Conservation (phyloP, 1,140 invertebrate genomes). For the Cyphomyrmex costatus region DNA sequence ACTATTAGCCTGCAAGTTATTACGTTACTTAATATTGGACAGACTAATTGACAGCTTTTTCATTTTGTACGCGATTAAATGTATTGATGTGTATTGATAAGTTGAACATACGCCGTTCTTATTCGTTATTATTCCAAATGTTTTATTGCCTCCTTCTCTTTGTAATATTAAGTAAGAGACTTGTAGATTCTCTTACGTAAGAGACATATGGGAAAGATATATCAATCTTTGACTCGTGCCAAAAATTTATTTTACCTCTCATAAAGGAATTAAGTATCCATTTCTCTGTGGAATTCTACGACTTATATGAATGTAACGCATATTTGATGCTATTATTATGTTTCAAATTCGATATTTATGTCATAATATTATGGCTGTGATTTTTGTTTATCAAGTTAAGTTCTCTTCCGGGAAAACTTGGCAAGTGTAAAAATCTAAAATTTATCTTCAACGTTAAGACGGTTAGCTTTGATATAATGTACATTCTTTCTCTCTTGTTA, state of each 20-base stretch:
- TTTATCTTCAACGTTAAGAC: neutral
- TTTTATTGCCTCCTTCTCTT: neutral
- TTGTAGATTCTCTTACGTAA: neutral
- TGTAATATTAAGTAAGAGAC: neutral
- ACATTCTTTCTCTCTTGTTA: neutral
- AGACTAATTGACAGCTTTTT: constrained; percentile 1
- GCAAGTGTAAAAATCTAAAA: neutral
- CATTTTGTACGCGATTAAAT: neutral
- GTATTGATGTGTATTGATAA: neutral
- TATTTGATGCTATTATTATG: neutral
- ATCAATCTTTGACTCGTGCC: neutral
- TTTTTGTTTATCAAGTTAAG: neutral
- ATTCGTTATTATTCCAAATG: neutral
- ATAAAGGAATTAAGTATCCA: neutral
- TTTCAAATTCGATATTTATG: neutral
- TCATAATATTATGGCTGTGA: neutral
- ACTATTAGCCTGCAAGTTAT: neutral
- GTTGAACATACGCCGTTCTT: neutral
- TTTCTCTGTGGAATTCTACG: neutral
- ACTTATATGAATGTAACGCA: neutral
- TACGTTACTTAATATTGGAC: constrained; percentile 12
- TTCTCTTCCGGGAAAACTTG: neutral
- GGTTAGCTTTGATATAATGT: neutral
- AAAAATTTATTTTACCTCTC: neutral
- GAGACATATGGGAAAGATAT: neutral